Evolutionary conservation across 2,888 invertebrate species (phyloP), one percentile per base, ranked within the genome.

Genomic region (Autographa gamma): DNA sequence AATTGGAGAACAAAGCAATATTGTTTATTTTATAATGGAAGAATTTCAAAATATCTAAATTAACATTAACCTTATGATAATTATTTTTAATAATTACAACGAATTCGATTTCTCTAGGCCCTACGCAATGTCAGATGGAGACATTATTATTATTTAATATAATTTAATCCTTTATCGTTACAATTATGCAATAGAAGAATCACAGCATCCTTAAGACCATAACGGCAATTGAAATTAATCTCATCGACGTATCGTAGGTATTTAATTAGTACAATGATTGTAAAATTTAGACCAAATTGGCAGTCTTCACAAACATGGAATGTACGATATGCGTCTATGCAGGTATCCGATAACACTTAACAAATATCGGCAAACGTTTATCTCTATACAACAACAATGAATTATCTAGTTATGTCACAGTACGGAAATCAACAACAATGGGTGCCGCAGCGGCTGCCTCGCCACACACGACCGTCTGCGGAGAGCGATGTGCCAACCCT

Each of bases 241-340:
- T 93, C 93, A 92, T 92, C 93, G 93, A 94, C 94, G 92, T 93
- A 93, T 93, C 93, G 93, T 93, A 93, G 91, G 91, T 93, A 92
- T 90, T 92, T 93, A 92, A 92, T 89, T 89, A 92, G 86, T 93
- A 92, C 90, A 92, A 92, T 93, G 92, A 92, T 93, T 95, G 93
- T 95, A 95, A 94, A 95, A 95, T 95, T 95, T 95, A 95, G 95
- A 95, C 95, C 95, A 95, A 95, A 93, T 94, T 94, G 93, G 95
- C 95, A 95, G 95, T 95, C 95, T 95, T 95, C 90, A 95, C 94
- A 93, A 95, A 95, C 93, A 94, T 95, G 95, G 95, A 95, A 95
- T 95, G 95, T 95, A 93, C 94, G 95, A 95, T 95, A 95, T 95
- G 95, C 95, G 95, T 93, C 94, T 95, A 94, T 93, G 94, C 93